phyloP scores from a whole-genome alignment of 2,113 vertebrate species.

The Tapirus terrestris region DNA sequence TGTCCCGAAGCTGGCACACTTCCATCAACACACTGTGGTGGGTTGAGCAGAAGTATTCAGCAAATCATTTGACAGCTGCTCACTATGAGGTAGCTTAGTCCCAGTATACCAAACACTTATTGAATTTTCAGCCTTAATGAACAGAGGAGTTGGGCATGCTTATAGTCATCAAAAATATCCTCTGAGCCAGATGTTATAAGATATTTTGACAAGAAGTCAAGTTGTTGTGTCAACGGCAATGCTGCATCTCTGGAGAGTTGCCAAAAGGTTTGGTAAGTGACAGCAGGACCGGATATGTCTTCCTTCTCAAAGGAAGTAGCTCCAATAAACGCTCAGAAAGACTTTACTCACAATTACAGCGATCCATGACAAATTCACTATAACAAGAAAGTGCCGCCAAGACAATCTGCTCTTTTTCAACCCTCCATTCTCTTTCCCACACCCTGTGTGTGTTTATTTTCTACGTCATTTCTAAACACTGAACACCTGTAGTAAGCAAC shows the following conservation, averaged over 20 bases:
- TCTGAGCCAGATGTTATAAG: constrained; percentile 68
- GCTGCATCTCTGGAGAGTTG: constrained; percentile 38
- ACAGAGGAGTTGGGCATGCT: constrained; percentile 52
- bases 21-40: constrained; percentile 49
- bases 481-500: neutral
- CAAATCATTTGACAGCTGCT: constrained; percentile 73
- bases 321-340: neutral
- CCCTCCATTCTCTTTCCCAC: neutral
- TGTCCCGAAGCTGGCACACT: constrained; percentile 42
- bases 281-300: constrained; percentile 30
- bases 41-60: constrained; percentile 47
- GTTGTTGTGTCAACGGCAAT: neutral
- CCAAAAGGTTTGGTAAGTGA: constrained; percentile 29
- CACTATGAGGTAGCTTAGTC: constrained; percentile 38
- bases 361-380: constrained; percentile 18
- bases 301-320: constrained; percentile 10
- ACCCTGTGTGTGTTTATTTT: neutral
- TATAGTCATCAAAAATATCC: constrained; percentile 63
- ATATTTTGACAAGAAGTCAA: constrained; percentile 64
- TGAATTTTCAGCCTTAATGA: constrained; percentile 77
- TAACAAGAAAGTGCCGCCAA: constrained; percentile 5
- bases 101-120: neutral
- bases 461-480: neutral
- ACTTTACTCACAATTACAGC: constrained; percentile 9
- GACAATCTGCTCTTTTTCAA: neutral